Evolutionary conservation across 1,140 invertebrate species (phyloP).

Genomic region (Drosophila kohkoa): DNA sequence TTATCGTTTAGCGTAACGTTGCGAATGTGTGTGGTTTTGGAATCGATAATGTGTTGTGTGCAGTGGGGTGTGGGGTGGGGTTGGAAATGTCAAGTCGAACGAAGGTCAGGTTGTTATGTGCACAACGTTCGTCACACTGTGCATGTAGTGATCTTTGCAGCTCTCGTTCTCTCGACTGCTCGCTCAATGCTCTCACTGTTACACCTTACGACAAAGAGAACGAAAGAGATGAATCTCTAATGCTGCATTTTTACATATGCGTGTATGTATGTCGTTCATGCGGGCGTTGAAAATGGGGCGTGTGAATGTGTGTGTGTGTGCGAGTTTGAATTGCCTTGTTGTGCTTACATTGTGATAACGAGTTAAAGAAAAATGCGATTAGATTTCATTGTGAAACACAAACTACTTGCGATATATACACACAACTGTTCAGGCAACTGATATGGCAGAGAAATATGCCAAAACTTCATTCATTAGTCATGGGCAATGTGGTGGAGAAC

Average conservation of each 20-base stretch:
- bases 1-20: constrained; percentile 46
- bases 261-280: constrained; percentile 40
- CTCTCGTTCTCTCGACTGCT: not conserved
- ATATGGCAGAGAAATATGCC: constrained; percentile 32
- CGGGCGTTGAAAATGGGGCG: constrained; percentile 64
- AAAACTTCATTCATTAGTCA: constrained; percentile 48
- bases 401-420: constrained; percentile 15
- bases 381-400: constrained; percentile 70
- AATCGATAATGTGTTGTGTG: constrained; percentile 42
- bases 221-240: constrained; percentile 18
- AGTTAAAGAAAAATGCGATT: constrained; percentile 57
- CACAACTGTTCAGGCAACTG: constrained; percentile 15
- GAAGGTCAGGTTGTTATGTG: constrained; percentile 31
- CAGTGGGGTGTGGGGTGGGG: not conserved
- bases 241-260: constrained; percentile 38
- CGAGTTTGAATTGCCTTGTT: not conserved
- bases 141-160: constrained; percentile 37
- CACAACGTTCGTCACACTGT: constrained; percentile 54
- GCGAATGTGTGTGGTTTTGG: constrained; percentile 33
- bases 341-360: constrained; percentile 31
- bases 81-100: constrained; percentile 28
- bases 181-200: not conserved
- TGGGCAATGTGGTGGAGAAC: constrained; percentile 17
- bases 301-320: constrained; percentile 21
- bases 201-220: not conserved